Evolutionary conservation across 1,140 invertebrate genomes (phyloP).

Genomic region (Papilio dardanus): DNA sequence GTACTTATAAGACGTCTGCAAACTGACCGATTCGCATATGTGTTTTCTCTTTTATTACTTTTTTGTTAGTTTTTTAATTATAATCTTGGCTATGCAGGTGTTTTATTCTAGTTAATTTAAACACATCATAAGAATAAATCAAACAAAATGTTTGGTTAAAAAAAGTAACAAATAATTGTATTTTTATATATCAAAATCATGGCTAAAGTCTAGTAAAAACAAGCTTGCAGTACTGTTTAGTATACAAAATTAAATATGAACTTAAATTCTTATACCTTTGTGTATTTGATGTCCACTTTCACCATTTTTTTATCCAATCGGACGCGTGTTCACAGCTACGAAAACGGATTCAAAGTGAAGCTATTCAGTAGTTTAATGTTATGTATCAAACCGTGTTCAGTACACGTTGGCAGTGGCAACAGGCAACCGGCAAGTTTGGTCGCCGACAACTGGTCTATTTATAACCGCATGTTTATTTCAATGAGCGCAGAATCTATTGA

Average conservation of each 20-base stretch:
- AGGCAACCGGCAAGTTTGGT: not conserved
- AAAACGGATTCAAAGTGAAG: not conserved
- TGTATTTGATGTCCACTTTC: slow-evolving; percentile 74
- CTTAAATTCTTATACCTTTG: slow-evolving; percentile 65
- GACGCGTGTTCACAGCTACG: not conserved
- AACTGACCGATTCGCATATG: no score
- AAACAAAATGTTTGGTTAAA: not conserved
- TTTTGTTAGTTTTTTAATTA: not conserved
- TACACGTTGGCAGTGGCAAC: not conserved
- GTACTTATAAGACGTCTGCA: no score
- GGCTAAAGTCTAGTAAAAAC: not conserved
- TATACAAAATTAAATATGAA: not conserved
- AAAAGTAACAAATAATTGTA: not conserved
- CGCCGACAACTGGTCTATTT: slow-evolving; percentile 20
- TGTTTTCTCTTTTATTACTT: no score
- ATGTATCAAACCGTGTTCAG: not conserved
- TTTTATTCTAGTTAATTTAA: no score
- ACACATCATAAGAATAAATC: no score
- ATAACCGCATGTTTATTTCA: slow-evolving; percentile 8
- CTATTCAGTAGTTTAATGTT: not conserved
- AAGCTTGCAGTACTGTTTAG: not conserved
- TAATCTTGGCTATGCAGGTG: no score
- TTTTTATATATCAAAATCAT: not conserved
- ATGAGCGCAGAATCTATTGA: not conserved
- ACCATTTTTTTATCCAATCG: slow-evolving; percentile 52